Evolutionary conservation across 2,113 vertebrate species (phyloP).

Genomic region (Microtus oregoni): DNA sequence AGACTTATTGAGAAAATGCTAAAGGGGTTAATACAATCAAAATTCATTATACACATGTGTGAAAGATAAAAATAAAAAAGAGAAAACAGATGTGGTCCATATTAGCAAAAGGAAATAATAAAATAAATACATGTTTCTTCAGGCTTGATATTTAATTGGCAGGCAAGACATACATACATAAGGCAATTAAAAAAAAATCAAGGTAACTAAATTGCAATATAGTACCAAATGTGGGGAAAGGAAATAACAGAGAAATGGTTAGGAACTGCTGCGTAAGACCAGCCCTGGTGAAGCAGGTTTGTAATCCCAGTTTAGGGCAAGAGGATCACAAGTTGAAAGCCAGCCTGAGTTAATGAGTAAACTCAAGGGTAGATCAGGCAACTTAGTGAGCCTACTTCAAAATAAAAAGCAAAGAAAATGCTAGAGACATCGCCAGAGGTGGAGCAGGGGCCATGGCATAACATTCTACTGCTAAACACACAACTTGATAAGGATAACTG

Average conservation of each 20-base stretch:
- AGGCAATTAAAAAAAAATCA: not conserved
- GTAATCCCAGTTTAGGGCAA: not conserved
- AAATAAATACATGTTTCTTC: not conserved
- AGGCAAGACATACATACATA: conserved; percentile 17
- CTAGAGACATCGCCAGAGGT: not conserved
- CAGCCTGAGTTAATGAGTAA: not conserved
- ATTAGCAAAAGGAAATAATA: not conserved
- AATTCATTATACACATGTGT: not conserved
- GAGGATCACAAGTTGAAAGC: not conserved
- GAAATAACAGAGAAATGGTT: not conserved
- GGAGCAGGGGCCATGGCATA: not conserved
- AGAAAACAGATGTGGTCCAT: not conserved
- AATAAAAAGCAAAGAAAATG: not conserved
- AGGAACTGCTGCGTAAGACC: not conserved
- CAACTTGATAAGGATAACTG: not conserved
- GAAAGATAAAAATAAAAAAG: not conserved
- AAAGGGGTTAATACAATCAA: not conserved
- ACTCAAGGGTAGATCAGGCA: not conserved
- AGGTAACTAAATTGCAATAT: conserved; percentile 15
- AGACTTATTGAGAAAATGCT: not conserved
- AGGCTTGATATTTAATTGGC: conserved; percentile 28
- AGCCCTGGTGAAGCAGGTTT: not conserved
- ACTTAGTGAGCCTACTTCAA: not conserved
- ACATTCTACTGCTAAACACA: too few relatives aligned
- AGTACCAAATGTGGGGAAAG: conserved; percentile 6